Evolutionary conservation across 1,140 invertebrate genomes (phyloP), one percentile per base, ranked within the genome.

Genomic region (Monochamus saltuarius): DNA sequence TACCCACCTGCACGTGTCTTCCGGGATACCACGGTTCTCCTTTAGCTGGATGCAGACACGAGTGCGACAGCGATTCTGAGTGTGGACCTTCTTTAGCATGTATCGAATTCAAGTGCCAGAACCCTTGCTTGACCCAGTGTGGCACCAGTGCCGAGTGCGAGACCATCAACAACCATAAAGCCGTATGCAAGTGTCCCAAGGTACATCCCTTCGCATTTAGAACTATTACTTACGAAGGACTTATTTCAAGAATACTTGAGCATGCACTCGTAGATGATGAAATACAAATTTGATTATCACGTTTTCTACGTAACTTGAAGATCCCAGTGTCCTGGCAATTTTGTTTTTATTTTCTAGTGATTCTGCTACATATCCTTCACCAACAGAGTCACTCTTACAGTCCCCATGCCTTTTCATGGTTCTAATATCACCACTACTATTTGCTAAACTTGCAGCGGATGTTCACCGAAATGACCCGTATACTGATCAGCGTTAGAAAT

Each of bases 151-250:
- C 92, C 1, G 85, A 89, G 59, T 95, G 92, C 70, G 83, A 87
- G 50, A 80, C 80, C 0, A 89, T 90, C 1, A 67, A 82, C 34
- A 87, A 88, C 66, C 92, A 95, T 73, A 83, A 85, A 54, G 85
- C 90, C 4, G 81, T 88, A 46, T 95, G 92, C 77, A 87, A 85
- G 64, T 94, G 91, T 71, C 90, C 90, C 7, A 85, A 84, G 67
- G 89, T 90, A 73, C 78, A 75, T 63, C 22, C 11, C 17, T 9
- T 11, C n/a, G 11, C 10, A 2, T 8, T 39, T 51, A 9, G 13
- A 0, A 22, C 38, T 2, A 19, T 45, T 56, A 43, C 11, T 45
- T 34, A 56, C 17, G 7, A 14, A n/a, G n/a, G n/a, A 40, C 6
- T 40, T 40, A 40, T 11, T n/a, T n/a, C n/a, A n/a, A n/a, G n/a